phyloP scores from a whole-genome alignment of 2,888 invertebrate species.

The Nephrotoma guestfalica region DNA sequence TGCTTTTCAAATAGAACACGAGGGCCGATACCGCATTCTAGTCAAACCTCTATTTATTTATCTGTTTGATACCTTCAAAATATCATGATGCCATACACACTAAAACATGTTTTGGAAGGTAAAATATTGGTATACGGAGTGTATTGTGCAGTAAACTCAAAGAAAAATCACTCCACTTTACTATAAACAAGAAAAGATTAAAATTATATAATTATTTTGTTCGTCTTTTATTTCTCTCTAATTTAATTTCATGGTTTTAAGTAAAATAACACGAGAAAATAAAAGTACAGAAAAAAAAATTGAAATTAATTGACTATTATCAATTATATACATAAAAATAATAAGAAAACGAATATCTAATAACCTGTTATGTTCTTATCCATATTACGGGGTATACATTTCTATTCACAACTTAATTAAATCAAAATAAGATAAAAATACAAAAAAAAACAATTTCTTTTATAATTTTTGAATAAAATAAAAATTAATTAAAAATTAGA shows the following conservation, averaged over 20 bases:
- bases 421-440: background rate
- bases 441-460: background rate
- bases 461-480: background rate
- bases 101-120: background rate
- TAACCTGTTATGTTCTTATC: background rate
- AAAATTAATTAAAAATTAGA: background rate
- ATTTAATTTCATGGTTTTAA: background rate
- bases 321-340: background rate
- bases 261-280: background rate
- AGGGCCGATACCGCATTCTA: too few relatives aligned
- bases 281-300: background rate
- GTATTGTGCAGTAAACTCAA: background rate
- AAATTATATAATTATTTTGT: background rate
- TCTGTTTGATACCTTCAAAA: background rate
- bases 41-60: too few relatives aligned
- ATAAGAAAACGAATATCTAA: background rate
- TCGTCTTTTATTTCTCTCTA: background rate
- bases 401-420: background rate
- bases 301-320: background rate
- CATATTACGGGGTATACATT: background rate
- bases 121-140: background rate
- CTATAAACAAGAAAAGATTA: background rate
- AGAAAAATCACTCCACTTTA: background rate
- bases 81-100: background rate
- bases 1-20: too few relatives aligned